These are phyloP conservation scores for Branchinecta sandiegonensis DNA, from an alignment of 2,888 invertebrate genomes.

Conservation along the genomic window DNA sequence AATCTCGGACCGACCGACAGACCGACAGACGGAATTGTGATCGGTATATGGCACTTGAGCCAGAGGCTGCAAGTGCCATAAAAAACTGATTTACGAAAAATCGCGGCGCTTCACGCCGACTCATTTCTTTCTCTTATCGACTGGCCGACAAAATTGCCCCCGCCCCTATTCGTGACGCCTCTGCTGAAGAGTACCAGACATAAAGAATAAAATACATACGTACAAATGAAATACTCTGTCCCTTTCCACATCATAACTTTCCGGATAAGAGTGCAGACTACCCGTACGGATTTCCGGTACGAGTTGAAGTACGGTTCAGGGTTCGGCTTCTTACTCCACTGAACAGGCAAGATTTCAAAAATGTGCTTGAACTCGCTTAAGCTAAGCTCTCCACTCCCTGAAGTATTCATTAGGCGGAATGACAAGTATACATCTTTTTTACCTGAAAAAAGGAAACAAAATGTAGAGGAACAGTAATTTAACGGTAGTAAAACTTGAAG, in stretches of 20 bases:
- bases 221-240: conserved; percentile 57
- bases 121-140: too few relatives aligned
- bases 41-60: too few relatives aligned
- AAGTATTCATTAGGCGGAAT: conserved; percentile 60
- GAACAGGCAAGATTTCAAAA: conserved; percentile 54
- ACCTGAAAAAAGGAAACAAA: conserved; percentile 37
- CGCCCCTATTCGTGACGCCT: background rate
- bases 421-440: conserved; percentile 58
- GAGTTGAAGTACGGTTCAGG: conserved; percentile 40
- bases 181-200: background rate
- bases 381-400: conserved; percentile 48
- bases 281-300: conserved; percentile 45
- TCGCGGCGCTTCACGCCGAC: too few relatives aligned
- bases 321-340: conserved; percentile 44
- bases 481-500: too few relatives aligned
- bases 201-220: conserved; percentile 34
- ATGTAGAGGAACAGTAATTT: background rate
- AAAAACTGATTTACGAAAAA: too few relatives aligned
- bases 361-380: conserved; percentile 56
- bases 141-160: too few relatives aligned
- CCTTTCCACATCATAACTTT: conserved; percentile 52
- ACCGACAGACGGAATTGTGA: too few relatives aligned
- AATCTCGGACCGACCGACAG: too few relatives aligned
- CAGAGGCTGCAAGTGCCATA: too few relatives aligned
- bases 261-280: conserved; percentile 45